These are phyloP conservation scores for Eucriotettix oculatus DNA, from an alignment of 2,888 invertebrate species.

Conservation along the genomic window DNA sequence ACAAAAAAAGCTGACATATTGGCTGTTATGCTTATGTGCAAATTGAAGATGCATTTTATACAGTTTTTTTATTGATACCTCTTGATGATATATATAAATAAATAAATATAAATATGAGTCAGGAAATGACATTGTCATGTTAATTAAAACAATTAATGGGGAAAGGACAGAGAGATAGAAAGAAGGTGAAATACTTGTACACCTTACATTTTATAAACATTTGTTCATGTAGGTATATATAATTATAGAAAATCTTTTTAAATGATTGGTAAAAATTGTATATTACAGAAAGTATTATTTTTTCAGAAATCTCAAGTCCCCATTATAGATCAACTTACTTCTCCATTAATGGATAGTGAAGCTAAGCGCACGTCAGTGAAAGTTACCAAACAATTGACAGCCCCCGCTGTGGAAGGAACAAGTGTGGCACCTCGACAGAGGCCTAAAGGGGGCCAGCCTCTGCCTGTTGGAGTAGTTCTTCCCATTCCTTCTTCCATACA, in stretches of 20 bases:
- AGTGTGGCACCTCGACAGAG: constrained; percentile 69
- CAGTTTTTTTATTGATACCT: no score
- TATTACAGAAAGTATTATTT: not conserved
- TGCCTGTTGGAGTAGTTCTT: constrained; percentile 14
- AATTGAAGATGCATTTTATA: no score
- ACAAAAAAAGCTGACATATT: no score
- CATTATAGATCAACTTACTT: constrained; percentile 42
- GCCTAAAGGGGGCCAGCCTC: constrained; percentile 42
- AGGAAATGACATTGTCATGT: no score
- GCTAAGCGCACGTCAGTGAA: constrained; percentile 32
- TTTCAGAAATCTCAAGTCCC: constrained; percentile 49
- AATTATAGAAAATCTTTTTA: not conserved
- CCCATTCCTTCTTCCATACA: constrained; percentile 13
- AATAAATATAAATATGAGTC: no score
- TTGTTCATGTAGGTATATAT: no score
- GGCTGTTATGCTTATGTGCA: no score
- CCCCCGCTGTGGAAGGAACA: constrained; percentile 41
- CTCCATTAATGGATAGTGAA: constrained; percentile 55
- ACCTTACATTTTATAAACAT: no score
- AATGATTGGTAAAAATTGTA: not conserved
- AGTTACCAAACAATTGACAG: constrained; percentile 26
- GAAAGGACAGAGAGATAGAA: no score
- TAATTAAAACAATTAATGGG: no score
- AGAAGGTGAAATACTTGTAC: no score
- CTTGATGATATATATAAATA: no score